Conservation (phyloP, 2,888 invertebrate genomes). For the Pollenia griseotomentosa region DNA sequence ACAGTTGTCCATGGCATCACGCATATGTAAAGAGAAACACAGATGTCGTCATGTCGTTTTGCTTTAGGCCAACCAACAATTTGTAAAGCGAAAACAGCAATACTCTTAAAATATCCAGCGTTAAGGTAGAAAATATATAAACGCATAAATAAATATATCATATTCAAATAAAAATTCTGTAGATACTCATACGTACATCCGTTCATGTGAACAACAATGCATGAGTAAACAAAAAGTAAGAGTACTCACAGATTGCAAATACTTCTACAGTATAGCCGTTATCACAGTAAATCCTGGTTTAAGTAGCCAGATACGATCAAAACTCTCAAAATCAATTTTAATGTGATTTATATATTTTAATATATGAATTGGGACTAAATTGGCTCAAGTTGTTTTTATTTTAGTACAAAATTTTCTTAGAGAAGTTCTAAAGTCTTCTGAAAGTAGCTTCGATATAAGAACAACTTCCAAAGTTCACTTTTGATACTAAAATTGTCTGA, state of each 20-base stretch:
- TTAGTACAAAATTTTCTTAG: too few relatives aligned
- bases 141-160: constrained; percentile 45
- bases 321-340: too few relatives aligned
- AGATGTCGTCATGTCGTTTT: constrained; percentile 18
- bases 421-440: too few relatives aligned
- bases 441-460: too few relatives aligned
- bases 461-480: too few relatives aligned
- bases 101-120: constrained; percentile 25
- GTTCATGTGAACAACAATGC: background rate
- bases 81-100: background rate
- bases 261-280: too few relatives aligned
- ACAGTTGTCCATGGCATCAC: constrained; percentile 24
- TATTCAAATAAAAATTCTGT: constrained; percentile 41
- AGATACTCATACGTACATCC: background rate
- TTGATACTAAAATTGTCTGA: too few relatives aligned
- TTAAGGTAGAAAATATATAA: constrained; percentile 27
- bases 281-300: too few relatives aligned
- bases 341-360: too few relatives aligned
- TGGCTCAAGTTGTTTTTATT: too few relatives aligned
- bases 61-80: constrained; percentile 34
- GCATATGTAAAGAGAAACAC: background rate
- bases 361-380: too few relatives aligned
- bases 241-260: background rate
- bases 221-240: background rate
- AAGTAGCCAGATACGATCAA: too few relatives aligned